phyloP scores from a whole-genome alignment of 2,888 invertebrate genomes.

The Hedya salicella region DNA sequence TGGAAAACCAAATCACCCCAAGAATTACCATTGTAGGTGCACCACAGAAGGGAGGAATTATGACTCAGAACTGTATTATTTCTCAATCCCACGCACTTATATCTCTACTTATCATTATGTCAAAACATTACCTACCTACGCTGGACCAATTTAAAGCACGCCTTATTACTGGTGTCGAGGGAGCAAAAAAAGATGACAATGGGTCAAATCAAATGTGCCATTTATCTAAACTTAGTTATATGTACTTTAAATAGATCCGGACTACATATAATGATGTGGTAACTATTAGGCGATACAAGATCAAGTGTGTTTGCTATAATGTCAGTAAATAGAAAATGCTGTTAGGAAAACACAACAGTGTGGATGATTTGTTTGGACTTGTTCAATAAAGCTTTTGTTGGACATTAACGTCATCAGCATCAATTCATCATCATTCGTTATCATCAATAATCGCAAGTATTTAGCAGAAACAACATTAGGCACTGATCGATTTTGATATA shows the following conservation, averaged over 20 bases:
- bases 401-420: constrained; percentile 27
- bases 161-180: constrained; percentile 18
- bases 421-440: too few species aligned
- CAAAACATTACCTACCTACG: constrained; percentile 23
- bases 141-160: constrained; percentile 26
- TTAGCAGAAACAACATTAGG: constrained; percentile 13
- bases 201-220: constrained; percentile 27
- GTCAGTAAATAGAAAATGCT: background rate
- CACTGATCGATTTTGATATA: constrained; percentile 23
- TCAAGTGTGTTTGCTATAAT: background rate
- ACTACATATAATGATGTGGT: constrained; percentile 3
- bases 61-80: constrained; percentile 20
- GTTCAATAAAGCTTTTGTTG: constrained; percentile 18
- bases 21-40: background rate
- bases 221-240: constrained; percentile 29
- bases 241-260: background rate
- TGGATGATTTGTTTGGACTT: constrained; percentile 8
- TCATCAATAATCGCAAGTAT: background rate
- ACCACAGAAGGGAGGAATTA: background rate
- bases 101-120: constrained; percentile 16
- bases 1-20: constrained; percentile 2
- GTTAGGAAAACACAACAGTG: constrained; percentile 5
- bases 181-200: constrained; percentile 24
- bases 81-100: constrained; percentile 17
- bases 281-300: background rate